Evolutionary conservation across 2,797 vertebrate genomes (phyloP).

Genomic region (Pristis pectinata): DNA sequence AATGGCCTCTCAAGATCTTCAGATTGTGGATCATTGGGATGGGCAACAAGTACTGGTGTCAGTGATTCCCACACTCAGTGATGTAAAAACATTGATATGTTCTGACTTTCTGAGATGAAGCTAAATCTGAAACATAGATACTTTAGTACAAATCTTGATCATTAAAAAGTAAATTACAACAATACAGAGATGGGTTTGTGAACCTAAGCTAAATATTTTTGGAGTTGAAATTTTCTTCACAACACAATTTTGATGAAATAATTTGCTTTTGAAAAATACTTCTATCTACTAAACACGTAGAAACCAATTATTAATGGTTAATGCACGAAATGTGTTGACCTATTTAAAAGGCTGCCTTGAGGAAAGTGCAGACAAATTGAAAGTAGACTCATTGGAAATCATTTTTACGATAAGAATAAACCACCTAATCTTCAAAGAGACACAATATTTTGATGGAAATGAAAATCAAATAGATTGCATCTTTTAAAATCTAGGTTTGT

Average conservation of each 20-base stretch:
- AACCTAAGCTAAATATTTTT: background rate
- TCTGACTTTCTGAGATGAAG: background rate
- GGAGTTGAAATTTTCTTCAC: background rate
- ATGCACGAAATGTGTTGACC: background rate
- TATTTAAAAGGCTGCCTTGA: background rate
- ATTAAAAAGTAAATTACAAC: background rate
- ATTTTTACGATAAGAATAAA: background rate
- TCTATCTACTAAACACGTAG: background rate
- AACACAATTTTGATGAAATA: background rate
- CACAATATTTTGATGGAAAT: background rate
- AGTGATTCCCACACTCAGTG: too few relatives aligned
- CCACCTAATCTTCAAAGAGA: background rate
- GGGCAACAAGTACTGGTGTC: too few relatives aligned
- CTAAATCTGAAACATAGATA: background rate
- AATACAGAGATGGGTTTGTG: background rate
- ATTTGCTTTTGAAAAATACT: background rate
- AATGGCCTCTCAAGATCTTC: too few relatives aligned
- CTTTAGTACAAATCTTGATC: background rate
- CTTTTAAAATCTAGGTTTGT: background rate
- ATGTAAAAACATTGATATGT: too few relatives aligned
- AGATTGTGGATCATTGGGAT: too few relatives aligned
- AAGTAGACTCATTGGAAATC: background rate
- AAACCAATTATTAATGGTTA: background rate
- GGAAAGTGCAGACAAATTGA: background rate
- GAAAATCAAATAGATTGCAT: background rate